Percentiles rank a stretch among this genome's conserved stretches.
phyloP scores from a whole-genome alignment of 2,888 invertebrate genomes.

The Antheraea yamamai region DNA sequence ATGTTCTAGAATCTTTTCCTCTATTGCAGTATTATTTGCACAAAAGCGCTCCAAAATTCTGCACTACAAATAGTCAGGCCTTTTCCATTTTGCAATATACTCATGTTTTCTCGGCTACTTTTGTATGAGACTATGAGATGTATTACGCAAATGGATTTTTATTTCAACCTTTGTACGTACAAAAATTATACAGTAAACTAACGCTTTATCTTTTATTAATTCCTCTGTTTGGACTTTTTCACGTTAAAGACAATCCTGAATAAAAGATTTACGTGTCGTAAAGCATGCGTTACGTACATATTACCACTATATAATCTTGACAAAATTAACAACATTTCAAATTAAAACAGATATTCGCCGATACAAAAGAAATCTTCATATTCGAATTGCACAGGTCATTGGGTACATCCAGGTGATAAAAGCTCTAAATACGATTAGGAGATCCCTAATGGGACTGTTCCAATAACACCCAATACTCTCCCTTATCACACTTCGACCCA shows the following conservation, averaged over 20 bases:
- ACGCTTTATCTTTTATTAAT: not conserved
- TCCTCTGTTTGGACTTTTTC: no score
- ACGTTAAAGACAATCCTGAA: not conserved
- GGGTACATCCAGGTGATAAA: slow-evolving; percentile 76
- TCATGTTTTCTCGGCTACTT: slow-evolving; percentile 38
- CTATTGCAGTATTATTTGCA: not conserved
- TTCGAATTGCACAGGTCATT: slow-evolving; percentile 59
- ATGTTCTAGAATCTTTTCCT: not conserved
- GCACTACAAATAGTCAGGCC: slow-evolving; percentile 27
- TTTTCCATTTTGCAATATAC: slow-evolving; percentile 29
- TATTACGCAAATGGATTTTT: slow-evolving; percentile 44
- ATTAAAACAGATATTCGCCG: not conserved
- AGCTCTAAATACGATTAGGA: slow-evolving; percentile 77
- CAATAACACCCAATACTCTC: slow-evolving; percentile 66
- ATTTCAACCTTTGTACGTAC: slow-evolving; percentile 24
- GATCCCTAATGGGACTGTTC: slow-evolving; percentile 66
- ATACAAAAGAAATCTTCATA: slow-evolving; percentile 37
- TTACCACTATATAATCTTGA: not conserved
- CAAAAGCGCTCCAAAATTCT: slow-evolving; percentile 27
- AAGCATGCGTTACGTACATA: no score
- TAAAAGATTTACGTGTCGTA: no score
- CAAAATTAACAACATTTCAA: not conserved
- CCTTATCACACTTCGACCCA: slow-evolving; percentile 75
- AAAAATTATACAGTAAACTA: not conserved
- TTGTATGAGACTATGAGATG: slow-evolving; percentile 38